Base-by-base conservation (phyloP, 23 tunicate genomes). In the Ciona savignyi region DNA sequence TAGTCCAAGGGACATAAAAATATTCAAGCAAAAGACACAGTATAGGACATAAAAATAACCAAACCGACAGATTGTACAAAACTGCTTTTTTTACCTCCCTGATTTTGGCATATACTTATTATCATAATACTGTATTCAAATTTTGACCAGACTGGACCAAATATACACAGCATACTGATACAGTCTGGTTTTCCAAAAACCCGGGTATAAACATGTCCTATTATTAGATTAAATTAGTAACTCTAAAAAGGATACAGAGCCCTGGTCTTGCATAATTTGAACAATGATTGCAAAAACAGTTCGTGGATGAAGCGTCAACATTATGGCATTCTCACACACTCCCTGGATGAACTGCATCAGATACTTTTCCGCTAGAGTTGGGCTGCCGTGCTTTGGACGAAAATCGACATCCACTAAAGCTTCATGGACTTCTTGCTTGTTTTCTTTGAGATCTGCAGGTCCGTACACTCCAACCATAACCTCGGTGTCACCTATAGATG, bases 391-490 rank as follows among this genome's bases (percentile, higher is more conserved):
- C 70, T 90, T 90, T 25, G 97, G 97, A 0, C 97, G 89, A 63
- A 90, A 84, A 32, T 88, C 78, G n/a, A 90, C 86, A 51, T 90
- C 97, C 23, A 90, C 79, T 15, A 80, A 65, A 70, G 86, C 81
- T 75, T 79, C 77, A 23, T 75, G 72, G 9, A 84, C 82, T 29
- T 85, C 76, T 70, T 79, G 89, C 60, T 74, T 83, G 33, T 79
- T 78, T 51, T 90, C 97, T 35, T 81, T 77, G 68, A 82, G 75
- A 63, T 90, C 97, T 0, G 85, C 85, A 21, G 97, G 97, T 0
- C 97, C 97, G 70, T 90, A 90, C 1, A 79, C 80, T 21, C 92
- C 97, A 48, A 77, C 97, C n/a, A 90, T 60, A 22, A 90, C 89
- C 63, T 32, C 62, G 63, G 97, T 83, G 61, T 90, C 78, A 32